Conservation (phyloP, 2,113 vertebrate species). For the Apaloderma vittatum region DNA sequence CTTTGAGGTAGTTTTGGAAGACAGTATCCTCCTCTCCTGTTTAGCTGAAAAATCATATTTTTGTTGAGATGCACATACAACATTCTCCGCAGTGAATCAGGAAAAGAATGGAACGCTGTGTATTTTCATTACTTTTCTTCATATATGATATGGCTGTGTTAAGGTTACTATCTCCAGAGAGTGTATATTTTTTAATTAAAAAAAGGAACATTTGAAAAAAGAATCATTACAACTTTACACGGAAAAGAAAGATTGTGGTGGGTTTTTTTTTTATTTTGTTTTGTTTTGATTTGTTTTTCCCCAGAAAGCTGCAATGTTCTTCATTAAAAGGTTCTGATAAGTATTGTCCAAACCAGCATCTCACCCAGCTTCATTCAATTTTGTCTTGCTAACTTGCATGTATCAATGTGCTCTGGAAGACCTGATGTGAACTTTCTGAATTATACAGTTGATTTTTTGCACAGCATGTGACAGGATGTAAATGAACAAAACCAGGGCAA, state of each 20-base stretch:
- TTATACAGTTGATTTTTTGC: neutral
- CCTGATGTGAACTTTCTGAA: neutral
- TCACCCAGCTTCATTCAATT: neutral
- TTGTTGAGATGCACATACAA: neutral
- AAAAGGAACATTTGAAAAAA: neutral
- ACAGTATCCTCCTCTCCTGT: neutral
- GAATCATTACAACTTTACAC: neutral
- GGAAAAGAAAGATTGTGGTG: neutral
- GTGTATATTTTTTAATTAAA: neutral
- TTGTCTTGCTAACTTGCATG: neutral
- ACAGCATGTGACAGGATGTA: neutral
- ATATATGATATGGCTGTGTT: neutral
- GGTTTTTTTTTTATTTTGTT: neutral
- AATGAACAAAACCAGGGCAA: neutral
- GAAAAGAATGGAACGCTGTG: neutral
- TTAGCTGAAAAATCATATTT: neutral
- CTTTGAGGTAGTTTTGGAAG: neutral
- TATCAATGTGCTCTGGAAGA: neutral
- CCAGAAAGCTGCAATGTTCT: neutral
- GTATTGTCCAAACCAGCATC: neutral
- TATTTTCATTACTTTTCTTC: neutral
- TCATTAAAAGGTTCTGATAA: neutral
- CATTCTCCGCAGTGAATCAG: neutral
- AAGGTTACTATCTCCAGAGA: neutral
- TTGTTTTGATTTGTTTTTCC: no score